These are phyloP conservation scores for Drosophila formosana DNA, from an alignment of 2,888 invertebrate genomes.

Conservation along the genomic window DNA sequence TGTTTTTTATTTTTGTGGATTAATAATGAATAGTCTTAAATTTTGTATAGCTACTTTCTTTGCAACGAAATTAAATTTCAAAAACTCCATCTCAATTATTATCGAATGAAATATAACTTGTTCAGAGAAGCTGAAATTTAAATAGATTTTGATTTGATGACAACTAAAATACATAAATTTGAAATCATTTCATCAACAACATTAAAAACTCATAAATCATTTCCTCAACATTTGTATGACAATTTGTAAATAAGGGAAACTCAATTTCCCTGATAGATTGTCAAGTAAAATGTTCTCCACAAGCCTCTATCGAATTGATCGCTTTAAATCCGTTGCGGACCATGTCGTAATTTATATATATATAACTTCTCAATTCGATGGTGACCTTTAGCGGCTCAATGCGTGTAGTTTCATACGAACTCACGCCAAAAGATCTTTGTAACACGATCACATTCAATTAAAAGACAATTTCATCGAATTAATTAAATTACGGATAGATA, in stretches of 20 bases:
- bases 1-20: neutral
- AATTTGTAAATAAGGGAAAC: constrained; percentile 3
- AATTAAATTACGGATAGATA: constrained; percentile 66
- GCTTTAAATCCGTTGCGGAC: constrained; percentile 2
- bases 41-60: too few species aligned
- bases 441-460: constrained; percentile 74
- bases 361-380: constrained; percentile 16
- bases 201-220: constrained; percentile 17
- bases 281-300: neutral
- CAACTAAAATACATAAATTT: too few species aligned
- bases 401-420: constrained; percentile 26
- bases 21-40: too few species aligned
- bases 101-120: too few species aligned
- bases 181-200: neutral
- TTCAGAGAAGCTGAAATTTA: too few species aligned
- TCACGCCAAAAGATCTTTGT: constrained; percentile 29
- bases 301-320: neutral
- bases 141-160: too few species aligned
- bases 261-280: neutral
- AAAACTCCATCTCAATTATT: too few species aligned
- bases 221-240: neutral
- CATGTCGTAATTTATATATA: constrained; percentile 16
- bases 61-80: too few species aligned
- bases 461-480: constrained; percentile 80
- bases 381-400: constrained; percentile 37